Percentiles rank a stretch among this genome's conserved stretches.
Evolutionary conservation across 2,888 invertebrate genomes (phyloP).

Genomic region (Dicyrtoma fusca): DNA sequence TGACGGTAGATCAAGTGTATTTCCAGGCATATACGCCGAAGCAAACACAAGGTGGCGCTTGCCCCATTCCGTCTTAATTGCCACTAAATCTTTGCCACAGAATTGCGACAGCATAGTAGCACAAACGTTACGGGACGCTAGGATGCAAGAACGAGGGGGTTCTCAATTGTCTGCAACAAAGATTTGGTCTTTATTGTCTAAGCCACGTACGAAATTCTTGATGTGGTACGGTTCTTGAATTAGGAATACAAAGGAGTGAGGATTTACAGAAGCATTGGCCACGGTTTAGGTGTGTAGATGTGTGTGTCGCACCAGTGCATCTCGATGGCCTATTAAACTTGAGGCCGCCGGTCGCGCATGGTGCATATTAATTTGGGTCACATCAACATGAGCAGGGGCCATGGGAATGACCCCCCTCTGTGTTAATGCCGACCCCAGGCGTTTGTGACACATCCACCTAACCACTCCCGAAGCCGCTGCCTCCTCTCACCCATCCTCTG

Average conservation of each 20-base stretch:
- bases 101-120: background rate
- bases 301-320: background rate
- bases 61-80: background rate
- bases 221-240: slow-evolving; percentile 4
- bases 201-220: background rate
- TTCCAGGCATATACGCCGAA: background rate
- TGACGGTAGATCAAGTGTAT: background rate
- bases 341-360: background rate
- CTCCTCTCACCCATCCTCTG: too few relatives aligned
- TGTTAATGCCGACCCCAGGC: too few relatives aligned
- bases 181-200: background rate
- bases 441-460: too few relatives aligned
- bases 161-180: background rate
- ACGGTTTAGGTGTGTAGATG: too few relatives aligned
- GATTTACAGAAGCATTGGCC: background rate
- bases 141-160: background rate
- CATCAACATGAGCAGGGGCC: background rate
- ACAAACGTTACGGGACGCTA: background rate
- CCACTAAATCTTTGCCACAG: slow-evolving; percentile 3
- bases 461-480: too few relatives aligned
- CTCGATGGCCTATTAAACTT: background rate
- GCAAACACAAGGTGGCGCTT: background rate
- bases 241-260: background rate
- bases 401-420: too few relatives aligned
- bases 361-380: slow-evolving; percentile 13